Evolutionary conservation across 2,797 vertebrate genomes (phyloP), one percentile per base, ranked within the genome.

Genomic region (Gymnodraco acuticeps): DNA sequence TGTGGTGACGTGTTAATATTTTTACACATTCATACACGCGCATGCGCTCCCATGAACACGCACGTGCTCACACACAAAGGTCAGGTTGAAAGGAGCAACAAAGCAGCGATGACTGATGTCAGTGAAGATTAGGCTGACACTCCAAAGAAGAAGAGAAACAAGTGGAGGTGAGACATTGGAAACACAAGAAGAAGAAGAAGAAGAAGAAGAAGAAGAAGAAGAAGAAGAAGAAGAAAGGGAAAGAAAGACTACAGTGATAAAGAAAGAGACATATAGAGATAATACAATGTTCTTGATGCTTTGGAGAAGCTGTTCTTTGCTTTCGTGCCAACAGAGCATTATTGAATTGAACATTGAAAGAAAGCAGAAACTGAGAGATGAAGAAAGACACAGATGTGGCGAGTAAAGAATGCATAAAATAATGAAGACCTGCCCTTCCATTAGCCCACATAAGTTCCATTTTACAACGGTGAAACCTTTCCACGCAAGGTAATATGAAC

Each of bases 1-100:
- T 14, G 73, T 79, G 86, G 90, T 74, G 92, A 93, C 77, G 87
- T 92, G 94, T 92, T 91, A 91, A 93, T 91, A 92, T 90, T 94
- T 93, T 87, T 85, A 88, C 85, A 83, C 82, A 33, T 81, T 70
- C 46, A 50, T 79, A 59, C 31, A 53, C 63, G 48, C 31, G 17
- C 64, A 42, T 14, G 27, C 19, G 2, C 69, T 51, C 45, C 53
- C 19, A 10, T 50, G 42, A 50, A 60, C 47, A 10, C 17, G 16
- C 53, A 59, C n/a, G 1, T 7, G 23, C 75, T 1, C 69, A 41
- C 41, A 58, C 5, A 48, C 71, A 72, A 47, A 69, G 83, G 75
- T 84, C 73, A 50, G 72, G 80, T 61, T 83, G 52, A 83, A 81
- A 77, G 67, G 51, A 75, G 0, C 84, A 82, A 79, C 72, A 89